Percentiles rank a stretch among this genome's conserved stretches.
phyloP scores from a whole-genome alignment of 2,888 invertebrate species.

The Aphidius colemani region DNA sequence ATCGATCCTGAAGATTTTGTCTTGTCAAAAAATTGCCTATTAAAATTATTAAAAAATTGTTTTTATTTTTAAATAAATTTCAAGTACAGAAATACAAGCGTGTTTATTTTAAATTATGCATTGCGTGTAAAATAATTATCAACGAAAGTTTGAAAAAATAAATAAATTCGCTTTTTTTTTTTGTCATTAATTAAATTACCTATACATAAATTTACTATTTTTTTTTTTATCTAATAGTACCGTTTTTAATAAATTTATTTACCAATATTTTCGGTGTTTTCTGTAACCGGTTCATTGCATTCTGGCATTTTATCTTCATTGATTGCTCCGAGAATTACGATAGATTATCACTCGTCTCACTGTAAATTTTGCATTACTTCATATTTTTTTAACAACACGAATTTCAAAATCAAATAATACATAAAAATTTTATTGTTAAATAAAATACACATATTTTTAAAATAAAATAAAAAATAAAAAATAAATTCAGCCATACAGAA shows the following conservation, averaged over 20 bases:
- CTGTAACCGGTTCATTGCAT: constrained; percentile 39
- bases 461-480: background rate
- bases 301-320: constrained; percentile 39
- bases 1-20: constrained; percentile 43
- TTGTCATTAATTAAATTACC: too few relatives aligned
- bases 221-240: too few relatives aligned
- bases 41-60: constrained; percentile 1
- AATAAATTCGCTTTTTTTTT: too few relatives aligned
- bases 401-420: constrained; percentile 1
- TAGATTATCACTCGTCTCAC: constrained; percentile 18
- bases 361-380: constrained; percentile 17
- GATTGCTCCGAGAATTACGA: constrained; percentile 16
- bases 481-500: background rate
- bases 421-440: background rate
- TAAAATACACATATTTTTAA: background rate
- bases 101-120: too few relatives aligned
- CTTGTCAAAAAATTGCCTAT: constrained; percentile 43
- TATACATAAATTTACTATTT: too few relatives aligned
- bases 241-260: constrained; percentile 32
- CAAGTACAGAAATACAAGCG: background rate
- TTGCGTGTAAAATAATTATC: too few relatives aligned
- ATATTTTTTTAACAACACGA: background rate
- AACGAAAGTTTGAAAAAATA: too few relatives aligned
- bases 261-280: constrained; percentile 41
- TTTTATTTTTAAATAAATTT: constrained; percentile 3